Percentiles rank a stretch among this genome's conserved stretches.
These are phyloP conservation scores for Aricia artaxerxes DNA, from an alignment of 2,888 invertebrate genomes.

Conservation along the genomic window DNA sequence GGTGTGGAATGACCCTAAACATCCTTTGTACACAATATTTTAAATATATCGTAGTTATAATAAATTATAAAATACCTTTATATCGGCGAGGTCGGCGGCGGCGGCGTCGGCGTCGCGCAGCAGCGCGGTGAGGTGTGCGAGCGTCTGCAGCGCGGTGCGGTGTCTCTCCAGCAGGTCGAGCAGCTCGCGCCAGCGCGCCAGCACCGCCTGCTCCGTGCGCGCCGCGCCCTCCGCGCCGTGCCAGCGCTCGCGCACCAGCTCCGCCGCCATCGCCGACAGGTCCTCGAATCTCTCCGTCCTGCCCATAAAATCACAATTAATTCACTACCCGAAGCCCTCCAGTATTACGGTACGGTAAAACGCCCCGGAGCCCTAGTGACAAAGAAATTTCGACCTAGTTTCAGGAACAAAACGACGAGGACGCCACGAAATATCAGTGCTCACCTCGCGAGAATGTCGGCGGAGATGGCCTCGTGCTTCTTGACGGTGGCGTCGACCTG, in stretches of 20 bases:
- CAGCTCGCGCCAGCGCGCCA: conserved; percentile 92
- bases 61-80: conserved; percentile 81
- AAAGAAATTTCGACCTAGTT: background rate
- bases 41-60: no score
- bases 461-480: conserved; percentile 98
- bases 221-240: conserved; percentile 91
- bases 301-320: conserved; percentile 20
- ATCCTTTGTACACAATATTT: no score
- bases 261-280: conserved; percentile 95
- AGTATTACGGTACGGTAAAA: no score
- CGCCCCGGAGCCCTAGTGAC: no score
- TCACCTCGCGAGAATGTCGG: conserved; percentile 94
- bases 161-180: conserved; percentile 92
- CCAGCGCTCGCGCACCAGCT: conserved; percentile 94
- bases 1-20: no score
- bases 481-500: conserved; percentile 98
- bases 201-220: conserved; percentile 86
- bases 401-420: background rate
- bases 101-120: conserved; percentile 96
- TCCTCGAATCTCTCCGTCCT: conserved; percentile 96
- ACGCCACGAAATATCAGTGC: background rate
- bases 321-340: no score
- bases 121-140: conserved; percentile 92
- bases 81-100: conserved; percentile 88
- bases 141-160: conserved; percentile 84